Conservation (phyloP, 2,797 vertebrate genomes). For the Neosilurus hyrtlii region DNA sequence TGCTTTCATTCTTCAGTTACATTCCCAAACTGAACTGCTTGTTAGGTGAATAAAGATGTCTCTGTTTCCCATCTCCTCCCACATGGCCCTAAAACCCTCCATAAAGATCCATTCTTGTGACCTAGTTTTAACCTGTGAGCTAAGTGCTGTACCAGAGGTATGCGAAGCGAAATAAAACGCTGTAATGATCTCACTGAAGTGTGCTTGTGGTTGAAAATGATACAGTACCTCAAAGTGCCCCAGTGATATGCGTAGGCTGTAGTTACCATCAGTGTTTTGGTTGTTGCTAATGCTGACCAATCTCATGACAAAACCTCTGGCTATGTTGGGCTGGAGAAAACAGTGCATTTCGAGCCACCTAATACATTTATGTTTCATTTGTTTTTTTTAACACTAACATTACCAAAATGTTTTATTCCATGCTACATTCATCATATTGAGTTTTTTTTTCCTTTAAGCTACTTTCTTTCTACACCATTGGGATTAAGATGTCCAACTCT, state of each 20-base stretch:
- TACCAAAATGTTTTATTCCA: slow-evolving; percentile 1
- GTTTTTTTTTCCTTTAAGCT: neutral
- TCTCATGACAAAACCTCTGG: slow-evolving; percentile 31
- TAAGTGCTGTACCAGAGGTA: slow-evolving; percentile 26
- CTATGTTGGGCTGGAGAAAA: slow-evolving; percentile 26
- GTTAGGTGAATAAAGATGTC: slow-evolving; percentile 36
- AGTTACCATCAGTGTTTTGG: slow-evolving; percentile 49
- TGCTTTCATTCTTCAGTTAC: neutral
- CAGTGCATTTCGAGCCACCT: slow-evolving; percentile 19
- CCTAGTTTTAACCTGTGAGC: slow-evolving; percentile 28
- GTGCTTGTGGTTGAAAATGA: slow-evolving; percentile 25
- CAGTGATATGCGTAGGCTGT: slow-evolving; percentile 42
- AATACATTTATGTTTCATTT: slow-evolving; percentile 4
- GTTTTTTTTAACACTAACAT: neutral
- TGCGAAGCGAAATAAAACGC: slow-evolving; percentile 27
- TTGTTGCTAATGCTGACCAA: slow-evolving; percentile 35
- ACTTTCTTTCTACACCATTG: slow-evolving; percentile 7
- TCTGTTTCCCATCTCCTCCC: slow-evolving; percentile 27
- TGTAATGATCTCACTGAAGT: slow-evolving; percentile 20
- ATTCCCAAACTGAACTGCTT: slow-evolving; percentile 12
- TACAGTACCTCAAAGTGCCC: slow-evolving; percentile 22
- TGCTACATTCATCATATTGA: neutral
- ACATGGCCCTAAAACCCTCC: slow-evolving; percentile 14
- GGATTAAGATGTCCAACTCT: slow-evolving; percentile 15
- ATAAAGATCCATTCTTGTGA: slow-evolving; percentile 22